A percentile compares a stretch with the other conserved stretches of the same genome.
Evolutionary conservation across 2,888 invertebrate genomes (phyloP).

Genomic region (Rhynchonema sp.): DNA sequence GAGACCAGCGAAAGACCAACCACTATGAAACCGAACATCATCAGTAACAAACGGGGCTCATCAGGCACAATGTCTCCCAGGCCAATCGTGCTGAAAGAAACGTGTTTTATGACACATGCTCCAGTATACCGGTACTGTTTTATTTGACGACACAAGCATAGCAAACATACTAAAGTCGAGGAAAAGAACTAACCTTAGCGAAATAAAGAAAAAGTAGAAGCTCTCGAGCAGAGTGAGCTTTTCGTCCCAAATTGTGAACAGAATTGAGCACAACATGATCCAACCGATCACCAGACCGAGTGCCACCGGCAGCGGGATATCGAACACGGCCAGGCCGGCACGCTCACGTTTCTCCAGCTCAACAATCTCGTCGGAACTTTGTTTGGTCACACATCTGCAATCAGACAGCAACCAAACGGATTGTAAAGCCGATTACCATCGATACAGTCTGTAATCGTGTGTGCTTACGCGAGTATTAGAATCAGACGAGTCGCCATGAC

Average conservation of each 20-base stretch:
- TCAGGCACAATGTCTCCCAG: slow-evolving; percentile 30
- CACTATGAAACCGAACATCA: background rate
- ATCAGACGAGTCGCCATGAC: too few species aligned
- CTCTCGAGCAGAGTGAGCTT: slow-evolving; percentile 69
- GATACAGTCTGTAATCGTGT: too few species aligned
- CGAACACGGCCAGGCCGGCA: slow-evolving; percentile 53
- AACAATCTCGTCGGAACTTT: slow-evolving; percentile 18
- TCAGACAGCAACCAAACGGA: too few species aligned
- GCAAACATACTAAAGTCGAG: too few species aligned
- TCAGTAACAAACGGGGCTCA: background rate
- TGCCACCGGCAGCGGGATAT: slow-evolving; percentile 73
- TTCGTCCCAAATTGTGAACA: slow-evolving; percentile 41
- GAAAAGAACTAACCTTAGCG: slow-evolving; percentile 38
- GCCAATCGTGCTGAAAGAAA: slow-evolving; percentile 16
- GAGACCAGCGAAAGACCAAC: background rate
- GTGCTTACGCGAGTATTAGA: too few species aligned
- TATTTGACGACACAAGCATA: too few species aligned
- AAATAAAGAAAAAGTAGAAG: slow-evolving; percentile 90
- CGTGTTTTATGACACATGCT: background rate
- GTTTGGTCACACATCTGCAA: too few species aligned
- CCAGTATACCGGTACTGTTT: too few species aligned
- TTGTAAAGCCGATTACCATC: too few species aligned
- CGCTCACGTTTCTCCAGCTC: slow-evolving; percentile 18
- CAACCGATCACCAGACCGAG: slow-evolving; percentile 60
- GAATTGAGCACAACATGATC: slow-evolving; percentile 62